phyloP scores from a whole-genome alignment of 2,888 invertebrate genomes.

The Philereme vetulata region DNA sequence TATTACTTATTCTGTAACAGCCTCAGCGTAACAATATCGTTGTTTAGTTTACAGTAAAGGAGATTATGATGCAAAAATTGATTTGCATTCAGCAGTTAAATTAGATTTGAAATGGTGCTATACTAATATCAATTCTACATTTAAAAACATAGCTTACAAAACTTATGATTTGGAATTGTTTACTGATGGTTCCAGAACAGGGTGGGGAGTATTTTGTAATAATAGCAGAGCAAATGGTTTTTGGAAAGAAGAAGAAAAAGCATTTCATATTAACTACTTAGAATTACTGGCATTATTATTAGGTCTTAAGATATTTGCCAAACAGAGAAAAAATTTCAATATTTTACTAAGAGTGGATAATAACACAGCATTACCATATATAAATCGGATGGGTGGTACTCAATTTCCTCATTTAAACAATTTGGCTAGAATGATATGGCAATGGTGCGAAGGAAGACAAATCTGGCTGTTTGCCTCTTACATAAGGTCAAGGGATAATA shows the following conservation, averaged over 20 bases:
- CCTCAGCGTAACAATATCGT: constrained; percentile 32
- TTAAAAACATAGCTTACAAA: too few species aligned
- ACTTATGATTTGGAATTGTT: not conserved
- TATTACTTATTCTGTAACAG: constrained; percentile 13
- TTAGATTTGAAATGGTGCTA: not conserved
- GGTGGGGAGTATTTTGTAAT: constrained; percentile 4
- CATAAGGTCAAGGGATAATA: too few species aligned
- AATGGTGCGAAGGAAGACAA: not conserved
- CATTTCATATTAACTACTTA: constrained; percentile 17
- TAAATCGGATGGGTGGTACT: constrained; percentile 31
- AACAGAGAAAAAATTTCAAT: constrained; percentile 1
- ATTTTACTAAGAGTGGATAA: constrained; percentile 29
- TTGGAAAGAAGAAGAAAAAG: not conserved
- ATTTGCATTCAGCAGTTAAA: not conserved
- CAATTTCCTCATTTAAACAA: constrained; percentile 23
- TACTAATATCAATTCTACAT: not conserved
- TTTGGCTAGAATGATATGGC: not conserved
- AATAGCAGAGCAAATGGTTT: not conserved
- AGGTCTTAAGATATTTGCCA: constrained; percentile 1
- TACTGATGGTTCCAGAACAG: constrained; percentile 1
- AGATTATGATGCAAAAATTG: not conserved
- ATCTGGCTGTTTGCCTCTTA: constrained; percentile 3
- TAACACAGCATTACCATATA: constrained; percentile 23
- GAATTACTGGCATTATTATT: constrained; percentile 13
- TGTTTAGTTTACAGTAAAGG: not conserved